Percentiles rank a stretch among this genome's conserved stretches.
Evolutionary conservation across 2,797 vertebrate species (phyloP).

Genomic region (Sciurus carolinensis): DNA sequence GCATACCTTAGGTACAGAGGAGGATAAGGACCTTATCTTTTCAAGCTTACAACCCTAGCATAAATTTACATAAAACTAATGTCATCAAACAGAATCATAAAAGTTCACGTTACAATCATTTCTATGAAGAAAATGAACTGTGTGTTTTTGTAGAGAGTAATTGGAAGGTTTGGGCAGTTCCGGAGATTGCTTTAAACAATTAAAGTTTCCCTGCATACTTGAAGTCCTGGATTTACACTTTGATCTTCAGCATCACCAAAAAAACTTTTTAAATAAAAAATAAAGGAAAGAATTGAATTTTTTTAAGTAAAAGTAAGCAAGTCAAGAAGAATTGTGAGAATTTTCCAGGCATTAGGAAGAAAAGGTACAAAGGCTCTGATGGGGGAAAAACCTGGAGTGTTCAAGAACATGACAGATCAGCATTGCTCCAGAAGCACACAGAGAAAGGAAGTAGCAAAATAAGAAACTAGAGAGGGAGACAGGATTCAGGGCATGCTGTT

Average conservation of each 20-base stretch:
- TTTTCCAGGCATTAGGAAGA: background rate
- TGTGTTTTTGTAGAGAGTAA: background rate
- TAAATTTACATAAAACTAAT: background rate
- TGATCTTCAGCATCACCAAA: too few species aligned
- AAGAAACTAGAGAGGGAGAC: background rate
- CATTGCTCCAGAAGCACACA: background rate
- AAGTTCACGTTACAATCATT: background rate
- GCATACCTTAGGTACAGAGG: background rate
- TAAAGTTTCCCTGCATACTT: background rate
- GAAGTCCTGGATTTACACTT: too few species aligned
- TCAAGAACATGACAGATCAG: background rate
- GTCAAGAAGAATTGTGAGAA: background rate
- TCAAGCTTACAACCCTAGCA: background rate
- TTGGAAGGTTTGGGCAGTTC: background rate
- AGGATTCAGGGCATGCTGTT: background rate
- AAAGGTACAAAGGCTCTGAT: background rate
- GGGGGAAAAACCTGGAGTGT: background rate
- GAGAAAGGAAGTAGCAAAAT: background rate
- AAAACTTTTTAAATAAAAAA: too few species aligned
- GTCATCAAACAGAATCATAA: background rate
- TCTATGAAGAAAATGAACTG: conserved; percentile 37
- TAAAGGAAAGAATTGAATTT: too few species aligned
- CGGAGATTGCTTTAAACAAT: background rate
- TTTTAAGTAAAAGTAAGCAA: background rate
- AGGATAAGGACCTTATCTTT: background rate